Evolutionary conservation across 2,797 vertebrate genomes (phyloP).

Genomic region (Enteromius thamalakanensis): DNA sequence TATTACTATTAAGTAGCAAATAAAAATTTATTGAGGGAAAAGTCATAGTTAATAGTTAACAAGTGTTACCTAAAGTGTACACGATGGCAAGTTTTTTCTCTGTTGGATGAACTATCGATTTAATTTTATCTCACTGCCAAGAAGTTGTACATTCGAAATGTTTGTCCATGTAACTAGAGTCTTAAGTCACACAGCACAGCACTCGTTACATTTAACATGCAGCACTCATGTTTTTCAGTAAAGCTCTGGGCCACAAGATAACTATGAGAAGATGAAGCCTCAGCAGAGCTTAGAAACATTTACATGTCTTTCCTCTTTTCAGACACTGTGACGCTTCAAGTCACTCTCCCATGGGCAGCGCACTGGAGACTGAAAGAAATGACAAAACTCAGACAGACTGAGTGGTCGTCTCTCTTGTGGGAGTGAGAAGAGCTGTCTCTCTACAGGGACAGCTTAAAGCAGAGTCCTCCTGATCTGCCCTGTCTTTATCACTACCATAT

Average conservation of each 20-base stretch:
- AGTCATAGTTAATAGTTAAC: too few species aligned
- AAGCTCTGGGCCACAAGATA: constrained; percentile 10
- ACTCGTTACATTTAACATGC: constrained; percentile 26
- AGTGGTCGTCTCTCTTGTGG: constrained; percentile 23
- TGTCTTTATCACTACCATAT: constrained; percentile 34
- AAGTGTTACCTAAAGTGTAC: background rate
- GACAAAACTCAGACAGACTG: constrained; percentile 29
- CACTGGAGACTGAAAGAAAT: constrained; percentile 38
- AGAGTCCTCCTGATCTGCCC: constrained; percentile 28
- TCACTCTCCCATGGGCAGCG: constrained; percentile 14
- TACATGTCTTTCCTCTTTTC: background rate
- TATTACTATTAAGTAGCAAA: too few species aligned
- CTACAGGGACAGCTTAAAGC: constrained; percentile 24
- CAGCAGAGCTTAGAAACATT: constrained; percentile 3
- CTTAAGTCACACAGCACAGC: constrained; percentile 1
- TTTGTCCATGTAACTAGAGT: background rate
- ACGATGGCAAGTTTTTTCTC: background rate
- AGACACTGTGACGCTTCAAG: background rate
- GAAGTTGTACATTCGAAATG: background rate
- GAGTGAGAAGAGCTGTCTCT: background rate
- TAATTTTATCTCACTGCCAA: background rate
- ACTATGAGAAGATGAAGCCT: background rate
- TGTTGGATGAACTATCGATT: background rate
- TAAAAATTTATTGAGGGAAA: too few species aligned
- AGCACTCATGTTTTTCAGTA: constrained; percentile 13